Conservation (phyloP, 2,797 vertebrate species). For the Sebastes paucispinis region DNA sequence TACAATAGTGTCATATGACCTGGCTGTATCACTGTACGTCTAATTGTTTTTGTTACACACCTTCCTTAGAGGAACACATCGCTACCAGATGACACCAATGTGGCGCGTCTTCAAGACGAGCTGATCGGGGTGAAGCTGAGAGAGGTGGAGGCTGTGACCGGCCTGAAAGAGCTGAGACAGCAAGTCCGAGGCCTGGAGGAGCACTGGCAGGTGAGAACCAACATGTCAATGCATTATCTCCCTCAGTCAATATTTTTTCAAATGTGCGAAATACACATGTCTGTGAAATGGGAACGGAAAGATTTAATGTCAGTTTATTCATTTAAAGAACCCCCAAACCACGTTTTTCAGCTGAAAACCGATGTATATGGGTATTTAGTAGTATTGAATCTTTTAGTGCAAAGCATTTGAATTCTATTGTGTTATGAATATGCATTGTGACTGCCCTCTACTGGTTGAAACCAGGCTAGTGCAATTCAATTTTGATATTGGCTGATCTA, state of each 20-base stretch:
- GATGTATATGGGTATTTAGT: no score
- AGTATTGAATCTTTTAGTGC: no score
- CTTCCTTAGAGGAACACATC: constrained; percentile 89
- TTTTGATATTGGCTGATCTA: no score
- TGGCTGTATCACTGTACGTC: no score
- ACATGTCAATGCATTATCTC: background rate
- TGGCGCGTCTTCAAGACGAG: constrained; percentile 94
- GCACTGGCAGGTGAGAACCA: constrained; percentile 93
- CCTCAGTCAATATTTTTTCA: background rate
- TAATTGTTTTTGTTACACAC: background rate
- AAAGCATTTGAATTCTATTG: no score
- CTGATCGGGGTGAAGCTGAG: constrained; percentile 94
- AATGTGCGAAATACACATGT: rapidly evolving
- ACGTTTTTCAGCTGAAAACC: no score
- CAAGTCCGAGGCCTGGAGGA: constrained; percentile 95
- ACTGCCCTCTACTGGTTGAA: no score
- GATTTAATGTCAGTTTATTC: background rate
- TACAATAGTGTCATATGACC: background rate
- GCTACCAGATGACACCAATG: constrained; percentile 95
- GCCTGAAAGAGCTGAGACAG: constrained; percentile 93
- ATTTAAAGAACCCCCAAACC: no score
- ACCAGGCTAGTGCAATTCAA: no score
- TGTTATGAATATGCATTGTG: no score
- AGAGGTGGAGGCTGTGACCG: constrained; percentile 93
- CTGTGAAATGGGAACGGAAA: background rate